Base-by-base conservation (phyloP, 2,797 vertebrate species). In the Oreochromis grahami region DNA sequence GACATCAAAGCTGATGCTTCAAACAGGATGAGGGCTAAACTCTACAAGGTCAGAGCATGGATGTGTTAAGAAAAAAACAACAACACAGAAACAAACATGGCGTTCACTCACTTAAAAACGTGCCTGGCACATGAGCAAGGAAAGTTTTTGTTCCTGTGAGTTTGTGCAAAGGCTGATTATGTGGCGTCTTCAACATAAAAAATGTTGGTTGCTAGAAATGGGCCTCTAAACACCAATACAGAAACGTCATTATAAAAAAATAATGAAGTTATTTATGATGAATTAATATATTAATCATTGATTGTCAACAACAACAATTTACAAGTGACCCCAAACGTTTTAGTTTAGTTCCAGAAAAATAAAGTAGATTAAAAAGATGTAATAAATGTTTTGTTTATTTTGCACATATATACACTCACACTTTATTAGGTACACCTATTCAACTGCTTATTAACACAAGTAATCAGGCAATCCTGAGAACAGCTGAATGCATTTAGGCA, bases 11-110 rank as follows among this genome's bases (percentile, higher is more conserved):
- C 96, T 0, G 98, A 99, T 4, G 95, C 95, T 1, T 93, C 97
- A 82, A 99, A 99, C 86, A 96, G 99, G 86, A 98, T 94, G 90
- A 95, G 96, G 93, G 99, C 98, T 77, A 99, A 99, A 93, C 97
- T 99, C 32, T 99, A 99, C 91, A 99, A 99, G 98, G 99, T 99
- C 77, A 89, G 93, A 21, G 36, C 3, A 14, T 4, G 21, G 38
- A 74, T 48, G 17, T 76, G 45, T 50, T 74, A 19, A 19, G 26
- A 74, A 32, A 48, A 63, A 3, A 63, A 19, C 29, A 60, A n/a
- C 17, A 63, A 63, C 24, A 29, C 41, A 24, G 21, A 70, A 45
- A 45, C 38, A 26, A 70, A 19, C 68, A 48, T 29, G 41, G 15
- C 15, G 6, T 72, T 43, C 68, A 29, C 41, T 45, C 41, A 45